Conservation (phyloP, 92 coral and sea anemone species). For the Palythoa grandiflora region DNA sequence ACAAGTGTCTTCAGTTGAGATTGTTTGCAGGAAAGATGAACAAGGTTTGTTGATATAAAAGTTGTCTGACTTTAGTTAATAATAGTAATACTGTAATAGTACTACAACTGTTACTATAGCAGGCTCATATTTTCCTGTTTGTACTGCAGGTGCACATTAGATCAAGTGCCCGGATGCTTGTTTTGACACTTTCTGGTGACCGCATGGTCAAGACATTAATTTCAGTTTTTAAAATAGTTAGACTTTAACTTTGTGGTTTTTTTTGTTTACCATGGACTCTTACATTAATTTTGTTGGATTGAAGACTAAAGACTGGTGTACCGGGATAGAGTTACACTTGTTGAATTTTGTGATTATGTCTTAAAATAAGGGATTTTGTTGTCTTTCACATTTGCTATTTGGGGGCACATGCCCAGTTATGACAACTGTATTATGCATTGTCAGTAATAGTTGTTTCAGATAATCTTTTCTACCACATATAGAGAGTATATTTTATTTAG, state of each 20-base stretch:
- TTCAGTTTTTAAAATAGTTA: not conserved
- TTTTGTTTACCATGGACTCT: not conserved
- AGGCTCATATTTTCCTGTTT: no score
- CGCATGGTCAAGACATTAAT: not conserved
- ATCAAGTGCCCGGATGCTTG: no score
- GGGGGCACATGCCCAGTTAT: no score
- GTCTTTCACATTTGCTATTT: no score
- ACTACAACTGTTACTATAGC: no score
- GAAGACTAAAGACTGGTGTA: not conserved
- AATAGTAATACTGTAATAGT: not conserved
- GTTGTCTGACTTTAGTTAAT: not conserved
- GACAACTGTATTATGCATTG: no score
- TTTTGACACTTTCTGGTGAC: not conserved
- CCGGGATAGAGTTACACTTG: not conserved
- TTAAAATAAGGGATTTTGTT: no score
- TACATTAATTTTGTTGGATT: not conserved
- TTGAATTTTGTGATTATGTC: no score
- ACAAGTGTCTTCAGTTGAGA: conserved; percentile 82
- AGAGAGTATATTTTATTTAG: no score
- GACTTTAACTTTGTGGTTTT: not conserved
- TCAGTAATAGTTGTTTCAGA: no score
- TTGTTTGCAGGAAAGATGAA: conserved; percentile 74
- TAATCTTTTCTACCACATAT: no score
- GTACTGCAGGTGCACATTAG: no score
- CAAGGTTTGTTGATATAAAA: conserved; percentile 62